Evolutionary conservation across 2,797 vertebrate genomes (phyloP).

Genomic region (Emydoidea blandingii): DNA sequence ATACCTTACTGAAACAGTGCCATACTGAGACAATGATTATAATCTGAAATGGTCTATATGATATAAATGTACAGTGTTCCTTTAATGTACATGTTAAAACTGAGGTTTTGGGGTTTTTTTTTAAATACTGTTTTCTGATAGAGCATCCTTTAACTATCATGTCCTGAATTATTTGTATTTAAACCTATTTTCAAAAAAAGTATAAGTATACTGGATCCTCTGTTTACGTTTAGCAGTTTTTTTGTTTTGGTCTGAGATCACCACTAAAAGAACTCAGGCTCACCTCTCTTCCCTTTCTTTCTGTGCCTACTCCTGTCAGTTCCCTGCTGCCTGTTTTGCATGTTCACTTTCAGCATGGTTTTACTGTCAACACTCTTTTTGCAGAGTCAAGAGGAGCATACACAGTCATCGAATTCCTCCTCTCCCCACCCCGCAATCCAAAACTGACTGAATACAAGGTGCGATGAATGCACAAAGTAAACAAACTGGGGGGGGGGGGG

Average conservation of each 20-base stretch:
- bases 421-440: not conserved
- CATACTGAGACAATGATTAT: not conserved
- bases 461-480: not conserved
- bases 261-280: too few relatives aligned
- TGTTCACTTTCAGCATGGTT: not conserved
- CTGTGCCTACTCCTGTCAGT: not conserved
- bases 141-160: too few relatives aligned
- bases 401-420: not conserved
- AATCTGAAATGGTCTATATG: not conserved
- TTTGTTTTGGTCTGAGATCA: not conserved
- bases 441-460: not conserved
- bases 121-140: too few relatives aligned
- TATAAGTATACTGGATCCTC: not conserved
- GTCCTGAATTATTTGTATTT: too few relatives aligned
- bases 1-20: not conserved
- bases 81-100: not conserved
- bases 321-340: not conserved
- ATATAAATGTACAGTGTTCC: not conserved
- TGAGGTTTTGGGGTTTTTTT: not conserved
- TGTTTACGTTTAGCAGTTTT: not conserved
- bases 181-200: not conserved
- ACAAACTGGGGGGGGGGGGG: not conserved
- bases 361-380: not conserved
- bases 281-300: too few relatives aligned
- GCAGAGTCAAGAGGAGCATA: not conserved